Conservation (phyloP, 2,888 invertebrate genomes). For the Isoperla grammatica region DNA sequence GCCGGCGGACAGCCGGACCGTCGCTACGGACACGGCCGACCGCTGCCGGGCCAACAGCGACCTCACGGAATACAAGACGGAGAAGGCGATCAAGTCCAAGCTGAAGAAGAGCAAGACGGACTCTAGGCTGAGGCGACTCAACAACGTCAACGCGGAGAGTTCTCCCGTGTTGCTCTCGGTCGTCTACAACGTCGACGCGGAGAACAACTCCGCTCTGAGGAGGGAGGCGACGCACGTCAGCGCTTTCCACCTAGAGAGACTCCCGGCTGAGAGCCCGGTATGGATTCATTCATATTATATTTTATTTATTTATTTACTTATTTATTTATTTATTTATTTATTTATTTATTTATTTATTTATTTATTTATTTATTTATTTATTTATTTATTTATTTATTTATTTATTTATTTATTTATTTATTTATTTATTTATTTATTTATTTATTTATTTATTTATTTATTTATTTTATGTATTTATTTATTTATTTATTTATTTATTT, state of each 20-base stretch:
- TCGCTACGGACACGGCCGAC: neutral
- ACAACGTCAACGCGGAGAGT: conserved; percentile 20
- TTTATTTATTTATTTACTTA: too few relatives aligned
- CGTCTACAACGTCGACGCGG: conserved; percentile 9
- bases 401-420: too few relatives aligned
- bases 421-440: too few relatives aligned
- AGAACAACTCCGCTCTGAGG: neutral
- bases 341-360: too few relatives aligned
- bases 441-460: too few relatives aligned
- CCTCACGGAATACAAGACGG: conserved; percentile 16
- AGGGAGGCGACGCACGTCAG: neutral
- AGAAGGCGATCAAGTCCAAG: conserved; percentile 14
- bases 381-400: too few relatives aligned
- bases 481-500: too few relatives aligned
- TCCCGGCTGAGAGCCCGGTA: too few relatives aligned
- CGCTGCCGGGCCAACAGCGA: conserved; percentile 23
- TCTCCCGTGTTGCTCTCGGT: conserved; percentile 24
- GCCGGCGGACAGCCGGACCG: neutral
- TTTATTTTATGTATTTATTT: too few relatives aligned
- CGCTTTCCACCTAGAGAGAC: neutral
- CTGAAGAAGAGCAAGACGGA: conserved; percentile 16
- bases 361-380: too few relatives aligned
- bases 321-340: too few relatives aligned
- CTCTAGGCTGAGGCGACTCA: conserved; percentile 14
- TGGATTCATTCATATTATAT: too few relatives aligned